A percentile compares a stretch with the other conserved stretches of the same genome.
Conservation (phyloP, 2,888 invertebrate species). For the Amphipoea oculea region DNA sequence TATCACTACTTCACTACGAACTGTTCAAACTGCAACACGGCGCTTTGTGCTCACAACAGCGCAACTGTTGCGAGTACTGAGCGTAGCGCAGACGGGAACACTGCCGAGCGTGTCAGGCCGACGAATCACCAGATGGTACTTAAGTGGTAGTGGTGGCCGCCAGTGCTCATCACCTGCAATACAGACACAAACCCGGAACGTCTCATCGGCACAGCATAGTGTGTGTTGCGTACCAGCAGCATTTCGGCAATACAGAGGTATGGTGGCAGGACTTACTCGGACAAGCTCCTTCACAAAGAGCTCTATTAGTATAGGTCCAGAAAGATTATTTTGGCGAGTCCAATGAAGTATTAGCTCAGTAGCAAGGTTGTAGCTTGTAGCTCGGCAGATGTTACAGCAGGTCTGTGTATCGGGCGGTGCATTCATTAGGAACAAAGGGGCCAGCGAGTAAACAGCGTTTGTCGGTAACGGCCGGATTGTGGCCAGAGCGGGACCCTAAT, state of each 20-base stretch:
- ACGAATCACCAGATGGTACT: not conserved
- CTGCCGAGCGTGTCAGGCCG: not conserved
- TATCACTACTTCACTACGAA: too few species aligned
- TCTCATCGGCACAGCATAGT: not conserved
- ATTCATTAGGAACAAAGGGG: slow-evolving; percentile 43
- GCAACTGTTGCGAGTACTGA: too few species aligned
- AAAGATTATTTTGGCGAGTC: not conserved
- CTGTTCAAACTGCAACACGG: too few species aligned
- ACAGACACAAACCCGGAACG: not conserved
- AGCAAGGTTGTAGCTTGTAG: slow-evolving; percentile 1
- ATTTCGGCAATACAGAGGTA: not conserved
- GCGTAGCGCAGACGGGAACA: too few species aligned
- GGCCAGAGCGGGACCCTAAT: slow-evolving; percentile 25
- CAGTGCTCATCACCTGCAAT: not conserved
- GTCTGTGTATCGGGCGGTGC: slow-evolving; percentile 31
- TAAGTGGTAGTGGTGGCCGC: not conserved
- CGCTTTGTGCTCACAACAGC: too few species aligned
- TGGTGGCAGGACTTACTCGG: not conserved
- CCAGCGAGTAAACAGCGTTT: slow-evolving; percentile 33
- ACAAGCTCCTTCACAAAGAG: not conserved
- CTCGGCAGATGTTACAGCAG: slow-evolving; percentile 21
- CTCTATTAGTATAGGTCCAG: not conserved
- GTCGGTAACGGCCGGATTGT: slow-evolving; percentile 27
- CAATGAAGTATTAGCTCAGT: not conserved
- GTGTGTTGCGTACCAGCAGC: not conserved